These are phyloP conservation scores for Odontesthes bonariensis DNA, from an alignment of 2,113 vertebrate species.

Conservation along the genomic window DNA sequence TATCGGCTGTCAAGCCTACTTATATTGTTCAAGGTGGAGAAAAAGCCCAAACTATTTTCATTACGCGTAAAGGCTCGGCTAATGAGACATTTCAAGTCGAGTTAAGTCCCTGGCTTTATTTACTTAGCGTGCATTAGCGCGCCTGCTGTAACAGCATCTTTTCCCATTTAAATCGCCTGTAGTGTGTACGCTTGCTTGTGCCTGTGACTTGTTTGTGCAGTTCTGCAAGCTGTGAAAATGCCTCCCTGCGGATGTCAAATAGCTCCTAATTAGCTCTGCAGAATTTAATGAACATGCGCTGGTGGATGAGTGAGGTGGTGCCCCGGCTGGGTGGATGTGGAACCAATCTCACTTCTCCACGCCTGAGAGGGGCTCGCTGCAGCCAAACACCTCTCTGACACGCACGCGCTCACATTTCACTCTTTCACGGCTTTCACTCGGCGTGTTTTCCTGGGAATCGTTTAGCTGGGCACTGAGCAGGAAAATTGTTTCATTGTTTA, in stretches of 20 bases:
- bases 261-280: constrained; percentile 76
- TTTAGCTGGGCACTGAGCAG: neutral
- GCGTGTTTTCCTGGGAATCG: neutral
- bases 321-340: constrained; percentile 59
- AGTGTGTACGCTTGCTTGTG: constrained; percentile 52
- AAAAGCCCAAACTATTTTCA: constrained; percentile 1
- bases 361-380: constrained; percentile 43
- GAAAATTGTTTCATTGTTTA: neutral
- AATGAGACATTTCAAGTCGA: constrained; percentile 43
- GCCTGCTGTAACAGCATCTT: constrained; percentile 13
- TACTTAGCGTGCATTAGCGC: constrained; percentile 18
- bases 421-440: constrained; percentile 3
- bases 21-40: neutral
- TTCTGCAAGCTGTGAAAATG: constrained; percentile 67
- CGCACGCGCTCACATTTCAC: neutral
- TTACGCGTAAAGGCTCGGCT: constrained; percentile 4
- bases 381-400: constrained; percentile 36
- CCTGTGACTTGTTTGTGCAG: constrained; percentile 58
- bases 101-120: constrained; percentile 38
- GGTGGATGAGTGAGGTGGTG: constrained; percentile 61
- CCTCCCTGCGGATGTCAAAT: constrained; percentile 67
- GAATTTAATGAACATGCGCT: constrained; percentile 76
- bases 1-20: neutral
- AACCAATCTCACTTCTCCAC: constrained; percentile 68
- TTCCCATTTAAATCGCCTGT: constrained; percentile 3